Conservation (phyloP, 35 echinoderm and acorn worm species). For the Apostichopus japonicus region DNA sequence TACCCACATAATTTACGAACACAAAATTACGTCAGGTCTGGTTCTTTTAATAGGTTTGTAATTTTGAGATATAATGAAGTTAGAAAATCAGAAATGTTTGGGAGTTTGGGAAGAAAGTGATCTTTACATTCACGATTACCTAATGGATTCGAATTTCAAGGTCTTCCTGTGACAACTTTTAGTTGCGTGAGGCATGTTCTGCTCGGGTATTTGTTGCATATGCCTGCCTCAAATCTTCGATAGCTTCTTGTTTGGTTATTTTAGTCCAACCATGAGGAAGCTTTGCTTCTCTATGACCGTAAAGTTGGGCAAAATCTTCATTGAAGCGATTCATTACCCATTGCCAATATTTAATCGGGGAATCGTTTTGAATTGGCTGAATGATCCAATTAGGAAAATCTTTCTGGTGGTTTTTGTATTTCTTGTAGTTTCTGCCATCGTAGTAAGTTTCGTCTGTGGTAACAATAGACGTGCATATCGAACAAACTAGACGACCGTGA, state of each 20-base stretch:
- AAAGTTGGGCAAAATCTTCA: conserved; percentile 34
- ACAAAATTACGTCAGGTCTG: too few relatives aligned
- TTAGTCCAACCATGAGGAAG: conserved; percentile 29
- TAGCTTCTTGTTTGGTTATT: conserved; percentile 32
- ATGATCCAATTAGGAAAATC: conserved; percentile 46
- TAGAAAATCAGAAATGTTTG: too few relatives aligned
- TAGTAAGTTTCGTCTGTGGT: not conserved
- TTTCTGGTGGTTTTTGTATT: conserved; percentile 33
- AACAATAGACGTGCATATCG: conserved; percentile 46
- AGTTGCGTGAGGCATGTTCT: not conserved
- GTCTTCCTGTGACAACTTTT: too few relatives aligned
- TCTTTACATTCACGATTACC: too few relatives aligned
- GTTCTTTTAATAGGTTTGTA: too few relatives aligned
- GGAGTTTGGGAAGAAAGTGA: too few relatives aligned
- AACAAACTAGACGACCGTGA: not conserved
- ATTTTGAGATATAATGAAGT: too few relatives aligned
- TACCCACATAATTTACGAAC: too few relatives aligned
- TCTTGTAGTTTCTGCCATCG: not conserved
- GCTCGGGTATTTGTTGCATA: not conserved
- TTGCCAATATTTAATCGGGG: conserved; percentile 43
- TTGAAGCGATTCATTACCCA: conserved; percentile 48
- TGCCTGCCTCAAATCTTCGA: conserved; percentile 4
- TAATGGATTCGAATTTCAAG: too few relatives aligned
- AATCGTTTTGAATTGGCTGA: conserved; percentile 12
- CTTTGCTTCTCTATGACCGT: conserved; percentile 7